Conservation (phyloP, 2,113 vertebrate genomes). For the Chloropsis hardwickii region DNA sequence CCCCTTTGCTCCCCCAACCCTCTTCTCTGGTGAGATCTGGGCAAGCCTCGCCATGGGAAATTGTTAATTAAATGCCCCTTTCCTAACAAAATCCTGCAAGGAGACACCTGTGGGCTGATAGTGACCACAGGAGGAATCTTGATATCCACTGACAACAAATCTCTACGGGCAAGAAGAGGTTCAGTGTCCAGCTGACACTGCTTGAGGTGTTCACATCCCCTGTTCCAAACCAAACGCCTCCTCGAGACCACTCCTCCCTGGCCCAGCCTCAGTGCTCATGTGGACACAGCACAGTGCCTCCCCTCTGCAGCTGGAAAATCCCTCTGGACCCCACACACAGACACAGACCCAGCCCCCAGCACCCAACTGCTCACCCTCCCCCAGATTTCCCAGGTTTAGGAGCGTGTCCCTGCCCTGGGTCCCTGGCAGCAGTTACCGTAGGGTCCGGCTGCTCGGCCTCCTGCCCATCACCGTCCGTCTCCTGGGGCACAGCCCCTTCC, state of each 20-base stretch:
- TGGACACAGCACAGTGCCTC: neutral
- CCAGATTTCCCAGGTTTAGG: neutral
- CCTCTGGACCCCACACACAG: neutral
- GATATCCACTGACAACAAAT: neutral
- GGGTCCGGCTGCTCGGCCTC: neutral
- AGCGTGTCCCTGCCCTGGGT: fast-evolving
- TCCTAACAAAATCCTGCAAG: neutral
- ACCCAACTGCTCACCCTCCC: neutral
- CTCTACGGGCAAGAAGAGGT: fast-evolving
- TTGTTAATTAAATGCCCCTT: neutral
- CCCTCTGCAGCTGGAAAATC: neutral
- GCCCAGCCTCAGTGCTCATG: fast-evolving
- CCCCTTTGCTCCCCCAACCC: neutral
- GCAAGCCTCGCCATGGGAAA: too few relatives aligned
- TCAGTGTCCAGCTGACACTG: neutral
- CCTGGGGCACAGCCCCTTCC: neutral
- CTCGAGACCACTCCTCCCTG: neutral
- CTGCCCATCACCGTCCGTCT: neutral
- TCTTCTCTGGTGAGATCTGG: neutral
- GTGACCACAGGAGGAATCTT: neutral
- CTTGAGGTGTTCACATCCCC: neutral
- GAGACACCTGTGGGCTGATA: neutral
- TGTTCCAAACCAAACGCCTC: neutral
- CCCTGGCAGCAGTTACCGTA: neutral
- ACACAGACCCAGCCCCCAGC: neutral